These are phyloP conservation scores for Suncus etruscus DNA, from an alignment of 2,113 vertebrate genomes.

Conservation along the genomic window DNA sequence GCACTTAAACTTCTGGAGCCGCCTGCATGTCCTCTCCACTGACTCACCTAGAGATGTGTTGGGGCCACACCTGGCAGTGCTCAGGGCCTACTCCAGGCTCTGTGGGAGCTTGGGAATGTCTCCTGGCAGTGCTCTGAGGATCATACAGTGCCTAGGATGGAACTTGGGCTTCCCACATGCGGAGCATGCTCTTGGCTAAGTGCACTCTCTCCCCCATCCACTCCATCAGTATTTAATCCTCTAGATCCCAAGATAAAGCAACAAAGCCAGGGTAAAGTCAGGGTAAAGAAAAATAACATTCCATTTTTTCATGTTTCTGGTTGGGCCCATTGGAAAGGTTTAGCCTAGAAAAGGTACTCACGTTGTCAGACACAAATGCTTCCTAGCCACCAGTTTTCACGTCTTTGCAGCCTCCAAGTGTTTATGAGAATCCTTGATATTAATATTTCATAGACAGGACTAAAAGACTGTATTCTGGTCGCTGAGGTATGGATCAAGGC, in stretches of 20 bases:
- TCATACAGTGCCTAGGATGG: too few relatives aligned
- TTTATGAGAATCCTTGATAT: slow-evolving; percentile 8
- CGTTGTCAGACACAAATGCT: neutral
- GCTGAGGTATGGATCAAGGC: neutral
- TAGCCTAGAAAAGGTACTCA: slow-evolving; percentile 29
- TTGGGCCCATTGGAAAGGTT: slow-evolving; percentile 16
- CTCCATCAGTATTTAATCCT: neutral
- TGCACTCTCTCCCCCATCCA: too few relatives aligned
- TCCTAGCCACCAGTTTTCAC: neutral
- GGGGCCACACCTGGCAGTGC: too few relatives aligned
- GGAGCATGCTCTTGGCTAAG: too few relatives aligned
- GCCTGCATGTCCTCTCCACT: too few relatives aligned
- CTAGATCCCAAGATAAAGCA: neutral
- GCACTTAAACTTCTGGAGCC: too few relatives aligned
- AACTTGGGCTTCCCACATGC: neutral
- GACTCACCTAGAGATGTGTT: too few relatives aligned
- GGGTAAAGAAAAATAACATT: neutral
- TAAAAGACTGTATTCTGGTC: neutral
- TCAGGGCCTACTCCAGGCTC: too few relatives aligned
- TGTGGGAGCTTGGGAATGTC: too few relatives aligned
- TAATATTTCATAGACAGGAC: neutral
- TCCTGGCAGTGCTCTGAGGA: too few relatives aligned
- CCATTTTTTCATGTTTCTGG: neutral
- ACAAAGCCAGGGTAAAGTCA: neutral
- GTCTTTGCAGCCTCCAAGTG: neutral